Percentiles rank a stretch among this genome's conserved stretches.
Conservation (phyloP, 2,113 vertebrate species). For the Apaloderma vittatum region DNA sequence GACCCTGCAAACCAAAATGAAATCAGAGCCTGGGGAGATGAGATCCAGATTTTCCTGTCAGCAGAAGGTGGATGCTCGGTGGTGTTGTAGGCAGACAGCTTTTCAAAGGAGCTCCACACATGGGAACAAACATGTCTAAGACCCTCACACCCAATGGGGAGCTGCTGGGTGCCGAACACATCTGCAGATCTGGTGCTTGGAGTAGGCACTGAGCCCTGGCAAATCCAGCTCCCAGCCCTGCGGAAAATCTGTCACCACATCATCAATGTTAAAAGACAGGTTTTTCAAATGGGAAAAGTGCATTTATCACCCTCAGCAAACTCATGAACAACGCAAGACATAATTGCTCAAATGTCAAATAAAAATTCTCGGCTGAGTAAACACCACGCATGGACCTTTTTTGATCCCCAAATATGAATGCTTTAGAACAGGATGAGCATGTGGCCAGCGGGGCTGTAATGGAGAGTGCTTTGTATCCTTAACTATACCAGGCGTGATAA, state of each 20-base stretch:
- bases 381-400: slow-evolving; percentile 27
- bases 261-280: slow-evolving; percentile 35
- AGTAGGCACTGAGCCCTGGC: slow-evolving; percentile 16
- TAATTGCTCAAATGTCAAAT: slow-evolving; percentile 65
- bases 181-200: not conserved
- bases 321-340: slow-evolving; percentile 21
- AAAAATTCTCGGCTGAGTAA: slow-evolving; percentile 52
- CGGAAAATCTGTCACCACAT: slow-evolving; percentile 63
- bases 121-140: slow-evolving; percentile 14
- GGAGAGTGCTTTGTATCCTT: slow-evolving; percentile 43
- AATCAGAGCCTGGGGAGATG: not conserved
- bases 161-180: not conserved
- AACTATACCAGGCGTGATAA: slow-evolving; percentile 42
- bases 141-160: not conserved
- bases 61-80: not conserved
- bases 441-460: not conserved
- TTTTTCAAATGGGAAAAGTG: slow-evolving; percentile 54
- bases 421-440: slow-evolving; percentile 57
- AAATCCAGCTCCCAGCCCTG: not conserved
- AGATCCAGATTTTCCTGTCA: slow-evolving; percentile 35
- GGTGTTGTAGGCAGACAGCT: slow-evolving; percentile 1
- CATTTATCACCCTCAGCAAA: slow-evolving; percentile 32
- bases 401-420: slow-evolving; percentile 68
- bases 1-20: not conserved
- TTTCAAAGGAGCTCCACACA: slow-evolving; percentile 9